Evolutionary conservation across 2,888 invertebrate genomes (phyloP).

Genomic region (Polydesmus complanatus): DNA sequence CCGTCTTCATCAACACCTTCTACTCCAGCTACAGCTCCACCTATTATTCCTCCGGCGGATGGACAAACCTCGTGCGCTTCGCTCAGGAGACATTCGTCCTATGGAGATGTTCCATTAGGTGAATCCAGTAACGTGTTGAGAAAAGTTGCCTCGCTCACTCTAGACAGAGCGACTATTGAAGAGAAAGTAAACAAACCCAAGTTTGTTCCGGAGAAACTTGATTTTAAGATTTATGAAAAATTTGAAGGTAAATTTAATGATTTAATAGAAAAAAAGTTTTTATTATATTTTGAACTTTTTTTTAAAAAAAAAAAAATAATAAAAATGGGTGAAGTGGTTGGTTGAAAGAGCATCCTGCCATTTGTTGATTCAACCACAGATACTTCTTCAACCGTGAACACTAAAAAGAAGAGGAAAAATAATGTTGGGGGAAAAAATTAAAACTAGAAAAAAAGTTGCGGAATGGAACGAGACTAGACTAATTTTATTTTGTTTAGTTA

Average conservation of each 20-base stretch:
- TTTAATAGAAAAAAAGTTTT: too few species aligned
- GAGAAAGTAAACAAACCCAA: slow-evolving; percentile 52
- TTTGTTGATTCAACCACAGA: neutral
- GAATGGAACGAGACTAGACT: too few species aligned
- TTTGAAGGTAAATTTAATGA: slow-evolving; percentile 90
- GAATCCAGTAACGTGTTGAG: slow-evolving; percentile 48
- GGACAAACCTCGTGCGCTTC: neutral
- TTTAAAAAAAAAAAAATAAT: neutral
- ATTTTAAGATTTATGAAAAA: slow-evolving; percentile 74
- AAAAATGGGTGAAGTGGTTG: neutral
- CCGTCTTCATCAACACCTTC: neutral
- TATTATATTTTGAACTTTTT: neutral
- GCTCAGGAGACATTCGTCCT: slow-evolving; percentile 16
- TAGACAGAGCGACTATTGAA: slow-evolving; percentile 54
- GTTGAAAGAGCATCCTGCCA: neutral
- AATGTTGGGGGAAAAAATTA: neutral
- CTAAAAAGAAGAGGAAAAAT: neutral
- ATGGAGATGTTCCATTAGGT: slow-evolving; percentile 16
- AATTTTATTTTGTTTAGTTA: too few species aligned
- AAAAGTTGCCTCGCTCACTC: slow-evolving; percentile 68
- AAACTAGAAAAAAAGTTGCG: too few species aligned
- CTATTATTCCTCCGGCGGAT: neutral
- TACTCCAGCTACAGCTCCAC: neutral
- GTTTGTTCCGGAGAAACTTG: slow-evolving; percentile 70
- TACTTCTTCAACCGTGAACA: neutral